Evolutionary conservation across 2,797 vertebrate genomes (phyloP), one percentile per base, ranked within the genome.

Genomic region (Sebastes nivosus): DNA sequence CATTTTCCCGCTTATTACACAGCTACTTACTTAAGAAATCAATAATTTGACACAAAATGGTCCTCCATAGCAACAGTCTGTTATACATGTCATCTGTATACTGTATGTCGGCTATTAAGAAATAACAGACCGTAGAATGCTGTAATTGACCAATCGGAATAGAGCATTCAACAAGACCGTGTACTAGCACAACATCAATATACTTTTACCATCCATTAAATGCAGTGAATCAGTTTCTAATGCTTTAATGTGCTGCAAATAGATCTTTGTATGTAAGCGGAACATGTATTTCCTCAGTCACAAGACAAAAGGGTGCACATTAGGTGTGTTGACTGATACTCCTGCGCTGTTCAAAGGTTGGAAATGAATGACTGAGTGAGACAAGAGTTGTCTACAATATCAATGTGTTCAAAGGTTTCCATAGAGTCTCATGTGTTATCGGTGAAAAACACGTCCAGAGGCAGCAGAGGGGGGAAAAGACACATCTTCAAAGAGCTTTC

Each of bases 361-460:
- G 38, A 83, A 88, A 89, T 75, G 27, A 88, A 85, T 72, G 77
- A 77, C 72, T 75, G 68, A 61, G 73, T 59, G 54, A 84, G 71
- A 81, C 22, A 70, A 87, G 75, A 87, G 75, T 75, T 80, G 60
- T 79, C 70, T 65, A 74, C 59, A 68, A 81, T 82, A 81, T 85
- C 75, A 84, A 22, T 7, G 63, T 72, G 67, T 83, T 88, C 72
- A 89, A 88, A 88, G 79, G 80, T 81, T 86, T 87, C 71, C 55
- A 77, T 7, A 59, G 71, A 85, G 58, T 36, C 50, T 75, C 36
- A 5, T 65, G 29, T 58, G 67, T 73, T 74, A 83, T 67, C 27
- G 18, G 68, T 78, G 79, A 85, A 79, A 81, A 55, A 68, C 65
- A 78, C 72, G n/a, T 85, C 80, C 65, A 81, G 77, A 79, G 52